These are phyloP conservation scores for Pheosia tremula DNA, from an alignment of 2,888 invertebrate species.

Conservation along the genomic window DNA sequence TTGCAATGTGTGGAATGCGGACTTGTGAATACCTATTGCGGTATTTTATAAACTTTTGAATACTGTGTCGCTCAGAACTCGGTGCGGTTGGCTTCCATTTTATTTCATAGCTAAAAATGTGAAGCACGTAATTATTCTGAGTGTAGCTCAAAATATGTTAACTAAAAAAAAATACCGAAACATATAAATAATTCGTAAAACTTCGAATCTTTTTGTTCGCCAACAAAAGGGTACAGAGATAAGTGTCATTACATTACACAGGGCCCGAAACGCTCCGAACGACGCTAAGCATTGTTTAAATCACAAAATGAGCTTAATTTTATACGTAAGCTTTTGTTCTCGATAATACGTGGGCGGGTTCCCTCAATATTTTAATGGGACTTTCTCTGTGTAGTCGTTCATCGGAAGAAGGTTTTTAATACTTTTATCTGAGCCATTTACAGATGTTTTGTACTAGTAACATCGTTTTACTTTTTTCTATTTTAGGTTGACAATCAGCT, in stretches of 20 bases:
- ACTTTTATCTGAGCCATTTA: slow-evolving; percentile 18
- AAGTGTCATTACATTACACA: slow-evolving; percentile 17
- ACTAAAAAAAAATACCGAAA: too few species aligned
- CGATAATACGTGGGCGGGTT: slow-evolving; percentile 14
- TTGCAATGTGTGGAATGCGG: too few species aligned
- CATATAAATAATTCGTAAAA: not conserved
- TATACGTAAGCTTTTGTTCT: slow-evolving; percentile 30
- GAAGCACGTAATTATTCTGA: too few species aligned
- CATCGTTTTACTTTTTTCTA: too few species aligned
- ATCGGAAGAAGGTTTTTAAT: slow-evolving; percentile 4
- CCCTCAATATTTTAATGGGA: slow-evolving; percentile 20
- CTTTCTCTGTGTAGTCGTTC: slow-evolving; percentile 16
- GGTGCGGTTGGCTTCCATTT: too few species aligned
- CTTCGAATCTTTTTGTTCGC: not conserved
- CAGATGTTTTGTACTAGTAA: not conserved
- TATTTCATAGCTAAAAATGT: too few species aligned
- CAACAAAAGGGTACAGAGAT: slow-evolving; percentile 13
- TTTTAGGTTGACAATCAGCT: too few species aligned
- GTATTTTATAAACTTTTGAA: too few species aligned
- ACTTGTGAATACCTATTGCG: too few species aligned
- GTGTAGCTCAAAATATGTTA: too few species aligned
- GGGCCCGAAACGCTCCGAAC: slow-evolving; percentile 9
- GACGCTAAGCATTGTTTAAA: slow-evolving; percentile 24
- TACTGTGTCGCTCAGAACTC: too few species aligned
- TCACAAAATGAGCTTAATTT: slow-evolving; percentile 32